Evolutionary conservation across 2,888 invertebrate genomes (phyloP).

Genomic region (Hecatera dysodea): DNA sequence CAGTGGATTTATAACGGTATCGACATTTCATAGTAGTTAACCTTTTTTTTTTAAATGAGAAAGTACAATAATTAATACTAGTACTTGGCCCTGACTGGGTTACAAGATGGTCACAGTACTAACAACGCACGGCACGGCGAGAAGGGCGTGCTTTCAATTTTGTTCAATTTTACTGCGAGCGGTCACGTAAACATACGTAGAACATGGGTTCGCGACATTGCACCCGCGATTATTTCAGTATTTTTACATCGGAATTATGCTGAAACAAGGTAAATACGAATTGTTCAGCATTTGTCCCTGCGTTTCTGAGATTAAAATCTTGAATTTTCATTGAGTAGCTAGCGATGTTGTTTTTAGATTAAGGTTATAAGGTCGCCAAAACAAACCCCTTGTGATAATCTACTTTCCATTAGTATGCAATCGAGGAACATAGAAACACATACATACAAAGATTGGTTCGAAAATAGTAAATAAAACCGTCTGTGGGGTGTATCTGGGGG

Average conservation of each 20-base stretch:
- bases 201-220: conserved; percentile 30
- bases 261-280: conserved; percentile 19
- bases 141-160: conserved; percentile 74
- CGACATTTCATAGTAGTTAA: no score
- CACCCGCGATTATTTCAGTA: conserved; percentile 28
- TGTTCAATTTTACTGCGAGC: conserved; percentile 69
- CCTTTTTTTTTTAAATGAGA: no score
- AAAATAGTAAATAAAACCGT: no score
- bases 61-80: no score
- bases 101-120: conserved; percentile 39
- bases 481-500: no score
- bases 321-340: conserved; percentile 9
- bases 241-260: conserved; percentile 30
- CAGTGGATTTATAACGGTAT: no score
- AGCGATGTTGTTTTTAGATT: not conserved
- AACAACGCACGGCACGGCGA: conserved; percentile 38
- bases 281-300: conserved; percentile 26
- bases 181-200: conserved; percentile 68
- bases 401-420: not conserved
- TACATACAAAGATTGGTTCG: no score
- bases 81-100: no score
- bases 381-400: not conserved
- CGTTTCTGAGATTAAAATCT: conserved; percentile 28
- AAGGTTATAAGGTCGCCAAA: not conserved
- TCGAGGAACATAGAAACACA: not conserved